Base-by-base conservation (phyloP, 2,113 vertebrate species). In the Carollia perspicillata region DNA sequence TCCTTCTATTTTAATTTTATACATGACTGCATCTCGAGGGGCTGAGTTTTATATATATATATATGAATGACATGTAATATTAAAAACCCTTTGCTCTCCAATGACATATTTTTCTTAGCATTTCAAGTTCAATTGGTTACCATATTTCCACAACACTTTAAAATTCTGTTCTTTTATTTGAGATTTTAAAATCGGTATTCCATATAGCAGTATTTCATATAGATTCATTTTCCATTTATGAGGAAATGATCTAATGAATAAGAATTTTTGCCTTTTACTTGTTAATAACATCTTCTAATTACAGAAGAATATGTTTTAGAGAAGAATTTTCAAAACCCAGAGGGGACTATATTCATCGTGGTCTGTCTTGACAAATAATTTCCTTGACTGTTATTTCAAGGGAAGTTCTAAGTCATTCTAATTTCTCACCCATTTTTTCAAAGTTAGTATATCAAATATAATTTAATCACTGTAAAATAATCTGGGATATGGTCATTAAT, bases 401-500 rank as follows among this genome's bases (percentile, higher is more conserved):
- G 47, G 33, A 23, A 58, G 17, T 66, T 95, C 40, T 69, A 84
- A 84, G 40, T 51, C 81, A 69, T 49, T 93, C 35, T 40, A 93
- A 95, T 40, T 44, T 75, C 18, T 68, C 94, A 78, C 1, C 6
- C 5, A 65, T 8, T 81, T 79, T 84, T 88, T 65, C 37, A 14
- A 78, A 26, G 9, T 84, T 91, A 85, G 3, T 58, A 13, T 17
- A 93, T 93, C 30, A 66, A 80, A 92, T 85, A 74, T n/a, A 83
- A 69, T 85, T 95, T 94, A 92, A 72, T 79, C 13, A 66, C 0
- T 75, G 5, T 81, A 85, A 33, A 94, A 89, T 90, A 72, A 95
- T 8, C 14, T 26, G 3, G 1, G 8, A 40, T 77, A 5, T 72
- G 11, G 35, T 88, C 42, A 58, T 28, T 90, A 77, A 79, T 66